A percentile compares a stretch with the other conserved stretches of the same genome.
phyloP scores from a whole-genome alignment of 1,140 invertebrate genomes.

The Dufourea novaeangliae region DNA sequence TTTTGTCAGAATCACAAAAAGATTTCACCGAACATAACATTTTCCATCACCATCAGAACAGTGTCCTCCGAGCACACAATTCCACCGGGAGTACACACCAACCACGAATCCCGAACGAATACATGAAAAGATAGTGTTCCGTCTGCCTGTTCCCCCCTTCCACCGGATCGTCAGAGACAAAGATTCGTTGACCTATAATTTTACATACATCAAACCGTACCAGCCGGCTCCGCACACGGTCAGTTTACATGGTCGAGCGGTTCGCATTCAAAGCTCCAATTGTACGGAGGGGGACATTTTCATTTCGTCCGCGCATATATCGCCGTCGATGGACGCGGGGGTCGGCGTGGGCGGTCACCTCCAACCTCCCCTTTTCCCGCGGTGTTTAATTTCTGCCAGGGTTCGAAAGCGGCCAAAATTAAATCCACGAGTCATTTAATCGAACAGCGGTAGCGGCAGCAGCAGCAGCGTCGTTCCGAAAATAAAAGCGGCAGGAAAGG shows the following conservation, averaged over 20 bases:
- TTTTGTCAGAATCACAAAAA: too few species aligned
- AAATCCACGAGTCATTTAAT: constrained; percentile 28
- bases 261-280: not conserved
- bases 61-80: too few species aligned
- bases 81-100: too few species aligned
- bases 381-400: constrained; percentile 22
- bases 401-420: not conserved
- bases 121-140: not conserved
- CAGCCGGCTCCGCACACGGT: not conserved
- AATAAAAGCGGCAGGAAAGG: constrained; percentile 6
- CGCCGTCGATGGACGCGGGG: not conserved
- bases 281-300: constrained; percentile 3
- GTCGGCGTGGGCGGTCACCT: too few species aligned
- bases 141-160: too few species aligned
- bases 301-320: not conserved
- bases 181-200: constrained; percentile 1
- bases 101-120: too few species aligned
- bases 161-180: not conserved
- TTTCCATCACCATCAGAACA: too few species aligned
- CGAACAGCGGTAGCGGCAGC: not conserved
- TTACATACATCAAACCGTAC: not conserved
- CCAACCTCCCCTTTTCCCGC: not conserved
- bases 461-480: not conserved
- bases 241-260: not conserved
- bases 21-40: too few species aligned